A percentile compares a stretch with the other conserved stretches of the same genome.
phyloP scores from a whole-genome alignment of 2,113 vertebrate genomes.

The Acinonyx jubatus region DNA sequence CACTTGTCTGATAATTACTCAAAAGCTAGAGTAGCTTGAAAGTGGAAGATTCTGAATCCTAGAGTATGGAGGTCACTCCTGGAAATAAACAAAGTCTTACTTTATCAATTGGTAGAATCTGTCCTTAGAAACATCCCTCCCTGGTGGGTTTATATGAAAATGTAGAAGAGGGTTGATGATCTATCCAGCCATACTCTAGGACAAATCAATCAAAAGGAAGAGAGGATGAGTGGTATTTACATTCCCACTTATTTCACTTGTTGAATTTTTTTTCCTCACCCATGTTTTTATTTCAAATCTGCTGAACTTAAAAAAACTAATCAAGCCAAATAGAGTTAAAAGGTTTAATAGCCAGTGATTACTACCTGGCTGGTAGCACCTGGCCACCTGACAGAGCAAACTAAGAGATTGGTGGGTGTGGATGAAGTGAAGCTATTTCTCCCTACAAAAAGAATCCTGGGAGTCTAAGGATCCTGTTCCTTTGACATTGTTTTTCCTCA shows the following conservation, averaged over 20 bases:
- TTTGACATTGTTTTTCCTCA: background rate
- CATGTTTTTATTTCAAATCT: slow-evolving; percentile 17
- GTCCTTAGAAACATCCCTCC: background rate
- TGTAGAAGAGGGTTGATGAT: background rate
- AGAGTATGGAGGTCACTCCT: background rate
- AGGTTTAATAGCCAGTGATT: background rate
- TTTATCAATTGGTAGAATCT: background rate
- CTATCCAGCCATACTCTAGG: background rate
- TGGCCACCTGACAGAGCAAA: background rate
- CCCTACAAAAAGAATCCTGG: background rate
- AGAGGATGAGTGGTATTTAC: background rate
- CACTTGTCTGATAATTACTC: background rate
- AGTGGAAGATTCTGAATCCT: background rate
- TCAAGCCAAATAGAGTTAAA: background rate
- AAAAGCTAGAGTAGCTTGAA: background rate
- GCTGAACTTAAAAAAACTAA: background rate
- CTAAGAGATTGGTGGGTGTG: background rate
- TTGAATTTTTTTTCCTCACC: background rate
- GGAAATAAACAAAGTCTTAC: background rate
- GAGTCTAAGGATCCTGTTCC: background rate
- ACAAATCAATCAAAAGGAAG: background rate
- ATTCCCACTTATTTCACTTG: background rate
- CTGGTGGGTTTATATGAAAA: background rate
- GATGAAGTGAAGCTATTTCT: background rate
- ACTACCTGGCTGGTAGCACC: background rate